These are phyloP conservation scores for Euwallacea fornicatus DNA, from an alignment of 1,140 invertebrate genomes.

Conservation along the genomic window DNA sequence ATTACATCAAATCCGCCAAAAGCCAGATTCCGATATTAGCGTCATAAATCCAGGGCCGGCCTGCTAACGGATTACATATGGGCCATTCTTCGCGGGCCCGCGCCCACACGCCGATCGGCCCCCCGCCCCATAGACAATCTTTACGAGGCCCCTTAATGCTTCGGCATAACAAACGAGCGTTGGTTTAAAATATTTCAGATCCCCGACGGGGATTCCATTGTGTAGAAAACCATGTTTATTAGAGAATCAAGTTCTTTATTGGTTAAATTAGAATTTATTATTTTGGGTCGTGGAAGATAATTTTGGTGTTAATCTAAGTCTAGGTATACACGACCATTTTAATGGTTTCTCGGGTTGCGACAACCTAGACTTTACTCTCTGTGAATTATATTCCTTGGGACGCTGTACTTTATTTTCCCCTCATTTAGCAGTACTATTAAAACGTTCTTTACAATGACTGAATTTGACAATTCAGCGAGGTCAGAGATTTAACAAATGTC, in stretches of 20 bases:
- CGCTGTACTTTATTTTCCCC: too few relatives aligned
- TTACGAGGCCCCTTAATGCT: constrained; percentile 26
- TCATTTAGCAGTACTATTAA: too few relatives aligned
- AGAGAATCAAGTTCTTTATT: constrained; percentile 15
- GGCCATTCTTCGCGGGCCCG: constrained; percentile 14
- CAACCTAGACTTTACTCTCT: too few relatives aligned
- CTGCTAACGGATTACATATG: constrained; percentile 23
- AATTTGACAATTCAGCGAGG: too few relatives aligned
- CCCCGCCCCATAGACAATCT: constrained; percentile 20
- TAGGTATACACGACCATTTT: too few relatives aligned
- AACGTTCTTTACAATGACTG: too few relatives aligned
- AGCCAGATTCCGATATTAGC: constrained; percentile 5
- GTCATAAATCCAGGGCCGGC: constrained; percentile 25
- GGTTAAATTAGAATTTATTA: constrained; percentile 24
- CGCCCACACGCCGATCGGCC: constrained; percentile 17
- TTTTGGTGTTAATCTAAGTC: too few relatives aligned
- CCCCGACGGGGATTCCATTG: constrained; percentile 27
- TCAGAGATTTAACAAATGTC: too few relatives aligned
- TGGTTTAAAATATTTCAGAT: constrained; percentile 21
- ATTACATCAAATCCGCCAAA: constrained; percentile 10
- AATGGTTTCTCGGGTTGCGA: too few relatives aligned
- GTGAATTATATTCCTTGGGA: too few relatives aligned
- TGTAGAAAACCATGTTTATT: constrained; percentile 30
- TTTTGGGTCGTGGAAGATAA: too few relatives aligned
- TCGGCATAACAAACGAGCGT: constrained; percentile 19